Base-by-base conservation (phyloP, 2,888 invertebrate species). In the Hetaerina titia region DNA sequence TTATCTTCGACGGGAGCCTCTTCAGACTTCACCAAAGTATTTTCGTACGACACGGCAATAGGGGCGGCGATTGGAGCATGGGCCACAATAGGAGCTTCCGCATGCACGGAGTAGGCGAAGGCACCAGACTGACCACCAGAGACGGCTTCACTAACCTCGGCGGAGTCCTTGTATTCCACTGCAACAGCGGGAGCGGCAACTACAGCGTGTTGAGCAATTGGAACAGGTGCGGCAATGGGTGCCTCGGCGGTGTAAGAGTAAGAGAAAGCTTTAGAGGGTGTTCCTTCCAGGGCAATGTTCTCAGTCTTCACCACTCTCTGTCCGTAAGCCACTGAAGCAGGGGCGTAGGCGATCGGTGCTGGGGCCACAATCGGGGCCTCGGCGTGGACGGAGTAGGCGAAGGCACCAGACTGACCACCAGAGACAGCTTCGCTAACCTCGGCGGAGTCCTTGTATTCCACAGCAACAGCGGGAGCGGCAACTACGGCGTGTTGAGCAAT, bases 21-120 rank as follows among this genome's bases (percentile, higher is more conserved):
- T 1, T 56, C 56, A n/a, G 92, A 8, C 9, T 92, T 69, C 56
- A 69, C 56, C 22, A 69, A 57, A 9, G 69, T 69, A 19, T 56
- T 22, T 31, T 92, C 64, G 63, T 58, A 58, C 1, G 90, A n/a
- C 15, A 22, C 69, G 22, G 56, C 19, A 22, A 92, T n/a, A 11
- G 74, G 64, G 22, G 92, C 69, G n/a, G 22, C 64, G 2, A 56
- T 19, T 5, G 6, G 22, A 22, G 57, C 57, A 0, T 45, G 56
- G 22, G 45, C 56, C 11, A 92, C 69, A 31, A 60, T 45, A 22
- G 92, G 92, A 8, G 92, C 92, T 15, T 92, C 74, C n/a, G 69
- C 92, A 22, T 64, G 64, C 9, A 92, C n/a, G 22, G 92, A 92
- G 69, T 92, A 92, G 19, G 92, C 45, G n/a, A 92, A 92, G 57